Evolutionary conservation across 2,113 vertebrate genomes (phyloP).

Genomic region (Egretta garzetta): DNA sequence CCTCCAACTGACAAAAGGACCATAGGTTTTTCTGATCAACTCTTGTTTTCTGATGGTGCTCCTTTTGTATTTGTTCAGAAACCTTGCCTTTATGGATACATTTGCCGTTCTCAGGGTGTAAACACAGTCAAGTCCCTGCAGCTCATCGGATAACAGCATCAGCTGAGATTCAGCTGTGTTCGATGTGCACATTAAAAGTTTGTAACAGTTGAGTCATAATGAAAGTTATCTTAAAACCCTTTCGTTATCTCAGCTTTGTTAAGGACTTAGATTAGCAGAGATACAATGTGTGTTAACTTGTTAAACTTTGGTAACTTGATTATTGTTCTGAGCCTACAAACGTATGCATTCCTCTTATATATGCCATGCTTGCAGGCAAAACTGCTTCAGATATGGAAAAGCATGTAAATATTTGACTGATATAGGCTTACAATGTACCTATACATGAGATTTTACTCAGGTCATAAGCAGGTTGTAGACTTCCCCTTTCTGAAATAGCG

Average conservation of each 20-base stretch:
- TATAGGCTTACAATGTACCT: not conserved
- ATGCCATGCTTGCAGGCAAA: rapidly evolving
- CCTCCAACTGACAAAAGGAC: rapidly evolving
- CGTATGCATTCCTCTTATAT: rapidly evolving
- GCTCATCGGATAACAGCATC: constrained; percentile 1
- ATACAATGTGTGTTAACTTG: not conserved
- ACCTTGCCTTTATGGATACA: not conserved
- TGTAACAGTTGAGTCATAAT: not conserved
- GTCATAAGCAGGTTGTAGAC: not conserved
- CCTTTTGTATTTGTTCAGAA: not conserved
- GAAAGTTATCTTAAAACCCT: constrained; percentile 2
- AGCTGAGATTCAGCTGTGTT: not conserved
- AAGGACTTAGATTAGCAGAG: not conserved
- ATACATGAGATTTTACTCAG: not conserved
- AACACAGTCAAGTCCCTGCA: not conserved
- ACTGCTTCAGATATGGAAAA: not conserved
- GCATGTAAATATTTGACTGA: not conserved
- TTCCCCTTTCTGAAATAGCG: not conserved
- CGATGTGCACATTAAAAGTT: not conserved
- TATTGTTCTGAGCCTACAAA: not conserved
- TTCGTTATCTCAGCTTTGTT: constrained; percentile 19
- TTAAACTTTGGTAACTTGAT: not conserved
- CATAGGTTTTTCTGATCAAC: not conserved
- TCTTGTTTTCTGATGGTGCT: not conserved
- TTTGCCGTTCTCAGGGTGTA: not conserved